Evolutionary conservation across 2,888 invertebrate species (phyloP).

Genomic region (Caradrina kadenii): DNA sequence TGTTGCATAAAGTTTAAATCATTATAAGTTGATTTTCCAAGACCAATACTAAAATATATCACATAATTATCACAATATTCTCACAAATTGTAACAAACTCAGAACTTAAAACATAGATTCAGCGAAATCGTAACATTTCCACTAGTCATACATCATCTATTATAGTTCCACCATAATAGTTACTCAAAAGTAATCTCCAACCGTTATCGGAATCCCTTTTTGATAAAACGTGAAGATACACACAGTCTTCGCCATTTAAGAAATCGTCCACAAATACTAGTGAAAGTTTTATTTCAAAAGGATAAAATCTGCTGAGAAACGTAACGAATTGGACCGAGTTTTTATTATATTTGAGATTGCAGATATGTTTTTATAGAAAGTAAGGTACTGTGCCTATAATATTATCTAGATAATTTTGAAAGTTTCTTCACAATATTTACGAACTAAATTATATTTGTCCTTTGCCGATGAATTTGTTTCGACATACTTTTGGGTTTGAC

Average conservation of each 20-base stretch:
- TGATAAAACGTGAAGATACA: slow-evolving; percentile 57
- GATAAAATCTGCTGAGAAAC: slow-evolving; percentile 47
- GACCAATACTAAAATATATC: neutral
- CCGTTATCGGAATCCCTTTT: slow-evolving; percentile 52
- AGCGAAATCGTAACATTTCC: slow-evolving; percentile 16
- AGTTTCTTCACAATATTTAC: slow-evolving; percentile 5
- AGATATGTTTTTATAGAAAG: slow-evolving; percentile 28
- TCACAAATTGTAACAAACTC: neutral
- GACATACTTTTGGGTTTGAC: neutral
- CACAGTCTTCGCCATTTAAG: slow-evolving; percentile 48
- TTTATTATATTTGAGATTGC: slow-evolving; percentile 44
- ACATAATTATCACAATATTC: neutral
- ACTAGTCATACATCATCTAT: slow-evolving; percentile 36
- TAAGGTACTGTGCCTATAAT: neutral
- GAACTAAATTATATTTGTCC: neutral
- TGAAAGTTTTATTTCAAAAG: slow-evolving; percentile 57
- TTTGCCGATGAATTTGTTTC: neutral
- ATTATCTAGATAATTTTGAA: slow-evolving; percentile 1
- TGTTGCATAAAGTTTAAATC: no score
- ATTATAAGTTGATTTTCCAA: no score
- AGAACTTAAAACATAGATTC: slow-evolving; percentile 25
- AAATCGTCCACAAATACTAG: slow-evolving; percentile 50
- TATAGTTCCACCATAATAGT: slow-evolving; percentile 40
- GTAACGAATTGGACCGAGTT: slow-evolving; percentile 44
- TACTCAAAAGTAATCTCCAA: slow-evolving; percentile 41